Evolutionary conservation across 2,888 invertebrate genomes (phyloP).

Genomic region (Tiliacea citrago): DNA sequence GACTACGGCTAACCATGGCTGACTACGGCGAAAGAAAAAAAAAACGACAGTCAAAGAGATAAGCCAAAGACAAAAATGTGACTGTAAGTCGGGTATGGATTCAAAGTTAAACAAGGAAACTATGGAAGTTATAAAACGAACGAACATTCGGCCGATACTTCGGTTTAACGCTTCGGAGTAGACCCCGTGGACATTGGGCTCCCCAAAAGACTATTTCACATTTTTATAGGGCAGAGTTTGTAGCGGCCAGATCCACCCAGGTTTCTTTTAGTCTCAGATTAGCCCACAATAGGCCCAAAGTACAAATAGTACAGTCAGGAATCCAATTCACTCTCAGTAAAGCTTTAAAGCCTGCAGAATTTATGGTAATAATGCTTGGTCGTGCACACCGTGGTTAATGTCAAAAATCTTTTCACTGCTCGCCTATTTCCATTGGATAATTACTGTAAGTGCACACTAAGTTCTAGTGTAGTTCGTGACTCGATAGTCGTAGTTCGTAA

Average conservation of each 20-base stretch:
- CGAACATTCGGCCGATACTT: no score
- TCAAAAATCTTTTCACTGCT: constrained; percentile 70
- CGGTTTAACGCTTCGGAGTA: no score
- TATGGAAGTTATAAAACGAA: no score
- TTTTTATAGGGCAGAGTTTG: not conserved
- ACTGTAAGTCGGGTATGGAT: no score
- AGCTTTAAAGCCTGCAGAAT: constrained; percentile 10
- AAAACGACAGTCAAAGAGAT: no score
- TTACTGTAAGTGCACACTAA: constrained; percentile 64
- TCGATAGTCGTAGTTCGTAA: no score
- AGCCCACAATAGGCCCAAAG: not conserved
- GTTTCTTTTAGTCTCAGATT: not conserved
- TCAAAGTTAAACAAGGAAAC: no score
- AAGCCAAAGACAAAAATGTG: no score
- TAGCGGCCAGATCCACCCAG: not conserved
- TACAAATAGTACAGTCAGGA: not conserved
- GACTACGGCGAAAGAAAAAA: no score
- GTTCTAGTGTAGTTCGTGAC: constrained; percentile 37
- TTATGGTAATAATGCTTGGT: constrained; percentile 34
- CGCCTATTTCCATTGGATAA: constrained; percentile 67
- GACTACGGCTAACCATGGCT: no score
- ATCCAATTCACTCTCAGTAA: constrained; percentile 15
- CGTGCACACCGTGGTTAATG: constrained; percentile 64
- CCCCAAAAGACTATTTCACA: no score
- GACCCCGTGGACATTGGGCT: no score